Base-by-base conservation (phyloP, 2,113 vertebrate genomes). In the Campylorhamphus procurvoides region DNA sequence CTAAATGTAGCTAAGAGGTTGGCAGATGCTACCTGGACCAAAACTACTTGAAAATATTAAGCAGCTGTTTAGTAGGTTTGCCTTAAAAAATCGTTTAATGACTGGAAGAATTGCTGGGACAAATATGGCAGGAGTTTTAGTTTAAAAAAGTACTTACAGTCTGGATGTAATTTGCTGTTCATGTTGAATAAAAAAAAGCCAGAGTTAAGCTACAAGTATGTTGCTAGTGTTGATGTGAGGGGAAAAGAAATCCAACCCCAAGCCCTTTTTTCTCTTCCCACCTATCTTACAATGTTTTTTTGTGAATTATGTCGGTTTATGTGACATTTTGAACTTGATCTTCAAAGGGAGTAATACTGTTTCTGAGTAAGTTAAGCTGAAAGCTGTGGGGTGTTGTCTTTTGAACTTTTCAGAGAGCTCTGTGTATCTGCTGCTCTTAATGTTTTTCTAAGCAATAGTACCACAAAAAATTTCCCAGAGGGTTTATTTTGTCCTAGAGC, bases 41-140 rank as follows among this genome's bases (percentile, higher is more conserved):
- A 94, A 96, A 90, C 86, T 93, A 64, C 73, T 95, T 92, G 83
- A 86, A 96, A 97, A 94, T 96, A 96, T 92, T 91, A 97, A 89
- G 67, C 87, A 92, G 87, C 82, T 96, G 27, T 94, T 95, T 89
- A 88, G 89, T 94, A 92, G 76, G 46, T 92, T 97, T 87, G 80
- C 68, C 40, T 94, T 69, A 94, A 93, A 79, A 44, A 49, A 37
- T 18, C 33, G 37, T 91, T 85, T 69, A 77, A 88, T 94, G 71
- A 40, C 18, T 94, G 58, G 82, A 82, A 96, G 44, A 82, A 44
- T 39, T 89, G 68, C 81, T 80, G 82, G 52, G 60, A 17, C 87
- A 94, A 87, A 76, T 50, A 50, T 4, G 27, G 37, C 75, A 71
- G 40, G 55, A 68, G 12, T 84, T 92, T 46, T 31, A 60, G 53